Conservation (phyloP, 2,113 vertebrate genomes). For the Australoheros scitulus region DNA sequence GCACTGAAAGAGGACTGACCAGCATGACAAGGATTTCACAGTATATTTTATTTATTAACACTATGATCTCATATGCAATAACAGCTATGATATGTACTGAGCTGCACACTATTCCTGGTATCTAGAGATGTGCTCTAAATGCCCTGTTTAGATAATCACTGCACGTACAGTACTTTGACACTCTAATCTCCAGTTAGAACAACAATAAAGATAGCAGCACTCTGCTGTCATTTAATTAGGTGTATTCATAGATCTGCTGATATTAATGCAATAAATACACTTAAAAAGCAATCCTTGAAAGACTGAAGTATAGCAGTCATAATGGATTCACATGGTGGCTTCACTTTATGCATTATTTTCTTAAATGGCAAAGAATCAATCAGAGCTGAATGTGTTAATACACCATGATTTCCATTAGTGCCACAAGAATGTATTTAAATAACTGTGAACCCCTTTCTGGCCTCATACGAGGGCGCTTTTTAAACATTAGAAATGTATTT, state of each 20-base stretch:
- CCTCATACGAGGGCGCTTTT: neutral
- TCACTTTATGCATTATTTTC: neutral
- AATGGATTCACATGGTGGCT: neutral
- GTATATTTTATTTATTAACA: neutral
- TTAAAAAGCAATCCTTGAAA: neutral
- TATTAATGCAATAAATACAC: constrained; percentile 35
- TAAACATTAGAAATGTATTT: neutral
- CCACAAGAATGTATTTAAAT: neutral
- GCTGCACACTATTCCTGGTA: constrained; percentile 21
- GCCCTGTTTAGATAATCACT: constrained; percentile 35
- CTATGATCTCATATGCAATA: neutral
- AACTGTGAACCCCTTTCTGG: neutral
- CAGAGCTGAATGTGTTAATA: neutral
- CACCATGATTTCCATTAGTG: neutral
- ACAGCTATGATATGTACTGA: constrained; percentile 30
- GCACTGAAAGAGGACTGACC: neutral
- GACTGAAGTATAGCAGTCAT: neutral
- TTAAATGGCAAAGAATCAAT: constrained; percentile 22
- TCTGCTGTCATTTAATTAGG: constrained; percentile 39
- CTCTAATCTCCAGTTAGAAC: constrained; percentile 51
- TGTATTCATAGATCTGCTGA: constrained; percentile 5
- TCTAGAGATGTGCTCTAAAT: constrained; percentile 35
- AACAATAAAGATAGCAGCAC: constrained; percentile 67
- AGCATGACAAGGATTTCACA: neutral
- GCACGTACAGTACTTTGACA: constrained; percentile 67